phyloP scores from a whole-genome alignment of 2,113 vertebrate species.

The Stigmatopora nigra region DNA sequence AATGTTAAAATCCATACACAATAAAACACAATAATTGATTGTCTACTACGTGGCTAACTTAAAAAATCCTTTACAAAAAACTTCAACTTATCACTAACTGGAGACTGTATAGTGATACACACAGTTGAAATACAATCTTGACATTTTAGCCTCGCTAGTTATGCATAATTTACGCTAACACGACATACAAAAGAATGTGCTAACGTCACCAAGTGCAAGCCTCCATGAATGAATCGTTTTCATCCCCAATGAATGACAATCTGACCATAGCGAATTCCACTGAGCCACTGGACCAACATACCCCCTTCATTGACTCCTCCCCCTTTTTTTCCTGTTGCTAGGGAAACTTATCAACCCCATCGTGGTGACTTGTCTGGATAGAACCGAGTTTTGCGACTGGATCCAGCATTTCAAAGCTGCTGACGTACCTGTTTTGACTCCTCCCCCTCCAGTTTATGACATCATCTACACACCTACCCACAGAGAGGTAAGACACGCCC shows the following conservation, averaged over 20 bases:
- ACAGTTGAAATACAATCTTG: not conserved
- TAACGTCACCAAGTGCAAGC: constrained; percentile 45
- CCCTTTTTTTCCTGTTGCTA: constrained; percentile 33
- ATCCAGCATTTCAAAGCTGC: constrained; percentile 68
- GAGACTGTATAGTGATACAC: not conserved
- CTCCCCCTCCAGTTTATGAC: constrained; percentile 68
- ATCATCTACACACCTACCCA: constrained; percentile 73
- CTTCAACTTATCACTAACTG: not conserved
- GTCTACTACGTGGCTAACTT: not conserved
- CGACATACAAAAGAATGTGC: constrained; percentile 26
- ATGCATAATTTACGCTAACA: constrained; percentile 29
- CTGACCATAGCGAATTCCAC: constrained; percentile 57
- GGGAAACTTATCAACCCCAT: constrained; percentile 78
- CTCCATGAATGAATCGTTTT: constrained; percentile 57
- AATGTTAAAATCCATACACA: not conserved
- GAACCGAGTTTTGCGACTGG: constrained; percentile 67
- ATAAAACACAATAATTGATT: not conserved
- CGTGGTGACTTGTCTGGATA: constrained; percentile 68
- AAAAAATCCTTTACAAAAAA: not conserved
- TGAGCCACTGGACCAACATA: constrained; percentile 48
- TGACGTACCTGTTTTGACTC: constrained; percentile 68
- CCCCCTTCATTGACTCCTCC: constrained; percentile 45
- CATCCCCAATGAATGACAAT: constrained; percentile 49
- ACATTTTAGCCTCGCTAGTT: constrained; percentile 4
- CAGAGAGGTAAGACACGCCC: constrained; percentile 53